Base-by-base conservation (phyloP, 2,113 vertebrate genomes). In the Zosterops japonicus region DNA sequence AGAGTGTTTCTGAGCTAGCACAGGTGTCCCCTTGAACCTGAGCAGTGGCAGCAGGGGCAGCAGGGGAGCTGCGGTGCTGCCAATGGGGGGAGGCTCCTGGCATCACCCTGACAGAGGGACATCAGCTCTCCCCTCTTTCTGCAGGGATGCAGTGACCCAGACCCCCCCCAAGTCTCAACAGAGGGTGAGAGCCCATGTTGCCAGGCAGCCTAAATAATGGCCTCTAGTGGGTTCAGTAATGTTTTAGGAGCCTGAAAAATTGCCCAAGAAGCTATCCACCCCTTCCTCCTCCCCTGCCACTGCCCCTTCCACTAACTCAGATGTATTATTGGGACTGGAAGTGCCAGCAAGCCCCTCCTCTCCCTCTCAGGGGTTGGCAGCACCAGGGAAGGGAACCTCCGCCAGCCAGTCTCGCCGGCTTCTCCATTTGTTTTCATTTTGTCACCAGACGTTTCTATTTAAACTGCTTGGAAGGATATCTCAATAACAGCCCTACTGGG, bases 401-500 rank as follows among this genome's bases (percentile, higher is more conserved):
- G 1, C 67, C 41, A 95, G 86, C 85, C 91, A 95, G 60, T 86
- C 86, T 95, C 11, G 0, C 13, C 7, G 4, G 47, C 77, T 96
- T 93, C 88, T 92, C 93, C 93, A 95, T 97, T 97, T 97, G 92
- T 97, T 98, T 97, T 98, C 93, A 95, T 96, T 97, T 97, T 97
- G 84, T 95, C 89, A 97, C 56, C 77, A 98, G 94, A 92, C 84
- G 1, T 84, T 95, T 95, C 95, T 93, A 84, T 97, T 98, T 98
- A 97, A 97, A 80, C 57, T 80, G 41, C 59, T 97, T 95, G 77
- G 86, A 97, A 97, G 88, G 88, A 96, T 94, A 83, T 95, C 81
- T 98, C 89, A 98, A 70, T 94, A 98, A 92, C 82, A 88, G 74
- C 61, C 65, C 63, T 72, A 74, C 39, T 65, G 56, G 77, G 60